A percentile compares a stretch with the other conserved stretches of the same genome.
Evolutionary conservation across 2,797 vertebrate genomes (phyloP).

Genomic region (Urophycis tenuis): DNA sequence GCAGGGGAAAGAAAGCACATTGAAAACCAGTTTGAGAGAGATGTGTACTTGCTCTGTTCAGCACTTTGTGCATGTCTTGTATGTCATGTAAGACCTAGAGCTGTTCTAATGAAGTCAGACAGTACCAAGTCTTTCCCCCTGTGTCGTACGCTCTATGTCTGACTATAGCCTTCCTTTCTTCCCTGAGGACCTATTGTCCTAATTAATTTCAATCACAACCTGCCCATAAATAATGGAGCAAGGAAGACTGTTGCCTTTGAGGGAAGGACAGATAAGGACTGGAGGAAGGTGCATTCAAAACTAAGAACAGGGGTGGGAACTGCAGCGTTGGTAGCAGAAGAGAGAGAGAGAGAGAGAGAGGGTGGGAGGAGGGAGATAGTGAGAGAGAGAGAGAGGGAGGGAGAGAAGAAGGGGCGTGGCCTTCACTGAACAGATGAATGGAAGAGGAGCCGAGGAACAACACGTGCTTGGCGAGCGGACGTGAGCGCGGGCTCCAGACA

Average conservation of each 20-base stretch:
- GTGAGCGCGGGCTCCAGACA: neutral
- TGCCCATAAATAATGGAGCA: slow-evolving; percentile 44
- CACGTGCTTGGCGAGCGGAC: slow-evolving; percentile 28
- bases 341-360: neutral
- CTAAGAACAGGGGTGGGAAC: neutral
- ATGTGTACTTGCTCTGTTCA: neutral
- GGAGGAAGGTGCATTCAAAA: slow-evolving; percentile 9
- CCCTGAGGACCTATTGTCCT: slow-evolving; percentile 42
- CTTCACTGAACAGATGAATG: slow-evolving; percentile 36
- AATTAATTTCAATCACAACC: slow-evolving; percentile 40
- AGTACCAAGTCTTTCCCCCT: slow-evolving; percentile 30
- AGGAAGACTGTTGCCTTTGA: slow-evolving; percentile 37
- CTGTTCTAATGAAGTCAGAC: slow-evolving; percentile 37
- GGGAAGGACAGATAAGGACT: neutral
- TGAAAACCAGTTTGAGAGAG: neutral
- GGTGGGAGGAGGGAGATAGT: neutral
- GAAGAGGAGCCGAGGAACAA: slow-evolving; percentile 21
- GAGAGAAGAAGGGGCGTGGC: slow-evolving; percentile 37
- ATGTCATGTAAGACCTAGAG: neutral
- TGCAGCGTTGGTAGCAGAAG: neutral
- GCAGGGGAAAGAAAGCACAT: neutral
- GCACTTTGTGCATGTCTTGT: neutral
- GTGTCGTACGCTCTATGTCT: slow-evolving; percentile 10
- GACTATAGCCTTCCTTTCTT: slow-evolving; percentile 16
- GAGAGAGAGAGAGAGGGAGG: slow-evolving; percentile 7